These are phyloP conservation scores for Spondyliosoma cantharus DNA, from an alignment of 2,797 vertebrate species.

Conservation along the genomic window DNA sequence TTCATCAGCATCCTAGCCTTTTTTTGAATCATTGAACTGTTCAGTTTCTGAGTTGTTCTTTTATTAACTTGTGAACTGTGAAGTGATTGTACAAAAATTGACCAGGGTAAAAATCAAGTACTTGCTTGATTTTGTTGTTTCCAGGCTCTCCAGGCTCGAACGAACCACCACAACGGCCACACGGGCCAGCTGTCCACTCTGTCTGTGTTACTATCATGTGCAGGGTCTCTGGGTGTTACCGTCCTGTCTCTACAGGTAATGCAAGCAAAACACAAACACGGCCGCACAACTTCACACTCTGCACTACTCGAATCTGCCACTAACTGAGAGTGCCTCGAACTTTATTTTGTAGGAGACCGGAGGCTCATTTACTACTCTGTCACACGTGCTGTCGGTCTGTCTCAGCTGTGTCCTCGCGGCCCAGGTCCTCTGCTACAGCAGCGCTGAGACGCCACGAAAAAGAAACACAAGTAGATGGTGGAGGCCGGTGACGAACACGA, in stretches of 20 bases:
- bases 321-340: background rate
- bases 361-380: slow-evolving; percentile 75
- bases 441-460: slow-evolving; percentile 39
- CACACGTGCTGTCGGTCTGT: slow-evolving; percentile 77
- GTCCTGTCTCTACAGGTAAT: slow-evolving; percentile 87
- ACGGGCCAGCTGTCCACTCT: slow-evolving; percentile 87
- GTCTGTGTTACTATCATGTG: slow-evolving; percentile 82
- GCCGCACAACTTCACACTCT: background rate
- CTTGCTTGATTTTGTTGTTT: slow-evolving; percentile 26
- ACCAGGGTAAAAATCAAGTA: background rate
- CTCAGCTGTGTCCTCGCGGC: slow-evolving; percentile 84
- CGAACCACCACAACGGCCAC: slow-evolving; percentile 84
- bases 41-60: too few relatives aligned
- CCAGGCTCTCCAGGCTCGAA: slow-evolving; percentile 85
- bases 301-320: background rate
- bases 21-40: too few relatives aligned
- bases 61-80: background rate
- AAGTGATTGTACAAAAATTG: background rate
- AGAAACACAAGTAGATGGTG: slow-evolving; percentile 76
- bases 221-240: slow-evolving; percentile 82
- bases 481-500: background rate
- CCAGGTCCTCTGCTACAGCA: slow-evolving; percentile 85
- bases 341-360: slow-evolving; percentile 81
- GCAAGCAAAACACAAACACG: slow-evolving; percentile 11
- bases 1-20: too few relatives aligned